These are phyloP conservation scores for Cryptus armator DNA, from an alignment of 2,888 invertebrate species.

Conservation along the genomic window DNA sequence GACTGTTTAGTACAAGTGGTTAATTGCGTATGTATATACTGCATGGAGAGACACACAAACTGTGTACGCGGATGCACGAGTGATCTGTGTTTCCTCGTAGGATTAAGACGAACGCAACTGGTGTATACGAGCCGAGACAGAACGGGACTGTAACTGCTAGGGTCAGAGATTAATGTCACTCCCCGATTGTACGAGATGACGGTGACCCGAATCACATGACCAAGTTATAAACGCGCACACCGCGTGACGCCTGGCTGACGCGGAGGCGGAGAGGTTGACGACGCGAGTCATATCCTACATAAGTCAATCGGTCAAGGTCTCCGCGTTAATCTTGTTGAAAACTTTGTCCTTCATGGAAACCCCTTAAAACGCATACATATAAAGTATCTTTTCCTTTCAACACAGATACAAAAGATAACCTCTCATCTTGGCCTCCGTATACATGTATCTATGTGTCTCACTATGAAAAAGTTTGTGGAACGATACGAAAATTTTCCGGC, in stretches of 20 bases:
- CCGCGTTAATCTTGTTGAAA: background rate
- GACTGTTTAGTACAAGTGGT: constrained; percentile 58
- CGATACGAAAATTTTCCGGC: constrained; percentile 45
- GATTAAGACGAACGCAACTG: constrained; percentile 67
- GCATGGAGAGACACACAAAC: background rate
- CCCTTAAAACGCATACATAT: background rate
- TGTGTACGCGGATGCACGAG: background rate
- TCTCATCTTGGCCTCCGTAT: background rate
- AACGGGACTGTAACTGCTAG: constrained; percentile 39
- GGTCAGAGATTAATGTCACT: constrained; percentile 66
- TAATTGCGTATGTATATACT: constrained; percentile 45
- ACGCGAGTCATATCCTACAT: background rate
- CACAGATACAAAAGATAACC: constrained; percentile 5
- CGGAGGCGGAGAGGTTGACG: background rate
- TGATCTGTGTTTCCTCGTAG: constrained; percentile 19
- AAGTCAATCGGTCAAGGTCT: constrained; percentile 32
- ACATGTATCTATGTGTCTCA: background rate
- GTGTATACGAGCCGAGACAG: constrained; percentile 44
- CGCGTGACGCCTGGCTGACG: background rate
- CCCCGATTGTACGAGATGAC: constrained; percentile 46
- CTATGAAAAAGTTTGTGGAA: constrained; percentile 35
- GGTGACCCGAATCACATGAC: constrained; percentile 45
- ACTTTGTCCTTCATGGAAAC: background rate
- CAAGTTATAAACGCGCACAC: constrained; percentile 45
- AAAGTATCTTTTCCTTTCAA: background rate